Conservation (phyloP, 1,140 invertebrate species). For the Drosophila cardini region DNA sequence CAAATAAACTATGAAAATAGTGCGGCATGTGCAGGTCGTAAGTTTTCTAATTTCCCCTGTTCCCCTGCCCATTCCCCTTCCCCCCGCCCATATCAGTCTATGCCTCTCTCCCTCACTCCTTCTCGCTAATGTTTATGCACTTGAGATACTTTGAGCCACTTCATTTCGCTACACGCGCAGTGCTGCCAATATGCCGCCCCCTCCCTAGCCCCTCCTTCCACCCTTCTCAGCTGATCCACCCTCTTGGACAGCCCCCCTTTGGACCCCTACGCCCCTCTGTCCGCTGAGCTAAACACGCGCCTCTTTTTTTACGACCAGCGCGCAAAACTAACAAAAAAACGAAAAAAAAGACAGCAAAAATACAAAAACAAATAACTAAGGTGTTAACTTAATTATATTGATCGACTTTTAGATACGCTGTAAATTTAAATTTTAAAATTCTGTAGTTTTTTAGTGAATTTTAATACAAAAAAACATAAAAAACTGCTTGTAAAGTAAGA, state of each 20-base stretch:
- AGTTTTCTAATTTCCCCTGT: not conserved
- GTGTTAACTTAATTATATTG: not conserved
- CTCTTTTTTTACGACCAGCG: constrained; percentile 65
- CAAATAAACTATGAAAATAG: constrained; percentile 49
- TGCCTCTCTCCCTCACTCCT: not conserved
- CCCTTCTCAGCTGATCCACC: no score
- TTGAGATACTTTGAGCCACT: constrained; percentile 67
- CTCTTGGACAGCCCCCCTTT: not conserved
- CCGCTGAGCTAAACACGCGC: constrained; percentile 42
- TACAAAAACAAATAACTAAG: constrained; percentile 33
- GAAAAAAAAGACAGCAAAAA: constrained; percentile 41
- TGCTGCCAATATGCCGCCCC: constrained; percentile 44
- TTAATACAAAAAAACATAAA: no score
- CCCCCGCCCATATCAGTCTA: no score
- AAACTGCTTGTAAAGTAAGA: no score
- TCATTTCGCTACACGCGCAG: constrained; percentile 71
- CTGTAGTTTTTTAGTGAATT: no score
- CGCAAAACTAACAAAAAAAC: constrained; percentile 67
- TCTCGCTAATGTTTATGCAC: constrained; percentile 55
- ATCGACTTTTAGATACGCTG: not conserved
- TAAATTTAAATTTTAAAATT: no score
- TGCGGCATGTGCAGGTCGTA: constrained; percentile 34
- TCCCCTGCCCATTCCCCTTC: no score
- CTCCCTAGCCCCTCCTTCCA: not conserved
- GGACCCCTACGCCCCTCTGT: not conserved